A percentile compares a stretch with the other conserved stretches of the same genome.
phyloP scores from a whole-genome alignment of 2,888 invertebrate genomes.

The Eueremaeus valkanovi region DNA sequence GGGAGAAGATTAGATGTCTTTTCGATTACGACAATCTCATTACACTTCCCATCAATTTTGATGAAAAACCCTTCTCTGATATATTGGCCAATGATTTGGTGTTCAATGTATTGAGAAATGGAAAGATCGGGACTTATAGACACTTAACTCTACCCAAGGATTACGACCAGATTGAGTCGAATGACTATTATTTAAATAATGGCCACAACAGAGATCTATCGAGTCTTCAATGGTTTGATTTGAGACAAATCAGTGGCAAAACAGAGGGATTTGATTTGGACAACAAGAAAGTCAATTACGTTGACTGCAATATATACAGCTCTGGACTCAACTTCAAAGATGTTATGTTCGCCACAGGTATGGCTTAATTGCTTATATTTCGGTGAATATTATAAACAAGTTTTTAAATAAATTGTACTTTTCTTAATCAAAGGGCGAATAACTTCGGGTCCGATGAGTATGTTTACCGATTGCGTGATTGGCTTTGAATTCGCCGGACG shows the following conservation, averaged over 20 bases:
- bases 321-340: constrained; percentile 58
- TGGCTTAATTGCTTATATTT: neutral
- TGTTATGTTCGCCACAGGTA: constrained; percentile 82
- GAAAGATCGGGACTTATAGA: constrained; percentile 73
- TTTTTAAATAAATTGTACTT: neutral
- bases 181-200: constrained; percentile 43
- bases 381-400: neutral
- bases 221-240: constrained; percentile 35
- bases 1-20: constrained; percentile 51
- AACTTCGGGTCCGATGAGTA: neutral
- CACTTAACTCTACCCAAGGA: constrained; percentile 75
- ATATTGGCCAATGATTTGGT: constrained; percentile 40
- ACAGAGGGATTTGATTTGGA: neutral
- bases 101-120: constrained; percentile 52
- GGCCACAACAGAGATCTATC: constrained; percentile 4
- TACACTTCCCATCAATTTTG: neutral
- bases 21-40: neutral
- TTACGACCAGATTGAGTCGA: neutral
- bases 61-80: neutral
- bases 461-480: constrained; percentile 76
- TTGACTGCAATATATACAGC: constrained; percentile 52
- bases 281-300: neutral
- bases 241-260: neutral
- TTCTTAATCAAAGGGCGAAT: constrained; percentile 55
- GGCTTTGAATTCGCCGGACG: constrained; percentile 85